Conservation (phyloP, 2,113 vertebrate species). For the Bagarius yarrelli region DNA sequence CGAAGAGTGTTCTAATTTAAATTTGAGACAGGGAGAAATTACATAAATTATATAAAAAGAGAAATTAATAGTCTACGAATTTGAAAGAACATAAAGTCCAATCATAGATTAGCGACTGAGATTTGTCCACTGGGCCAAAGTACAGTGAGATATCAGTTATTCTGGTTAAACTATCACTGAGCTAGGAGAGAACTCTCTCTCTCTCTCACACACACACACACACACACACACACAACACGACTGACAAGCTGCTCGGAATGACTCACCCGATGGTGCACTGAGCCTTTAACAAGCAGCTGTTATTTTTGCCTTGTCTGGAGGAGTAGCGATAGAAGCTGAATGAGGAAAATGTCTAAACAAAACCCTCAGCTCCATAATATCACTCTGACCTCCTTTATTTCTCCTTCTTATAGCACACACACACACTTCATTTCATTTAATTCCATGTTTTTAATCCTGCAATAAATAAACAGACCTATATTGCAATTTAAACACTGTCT, state of each 20-base stretch:
- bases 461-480: background rate
- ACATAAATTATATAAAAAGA: background rate
- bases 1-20: background rate
- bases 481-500: too few species aligned
- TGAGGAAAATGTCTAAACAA: constrained; percentile 37
- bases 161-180: background rate
- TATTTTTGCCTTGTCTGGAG: constrained; percentile 43
- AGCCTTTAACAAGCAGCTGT: constrained; percentile 36
- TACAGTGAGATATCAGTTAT: constrained; percentile 26
- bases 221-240: too few species aligned
- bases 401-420: background rate
- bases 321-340: constrained; percentile 2
- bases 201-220: too few species aligned
- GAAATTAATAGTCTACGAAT: background rate
- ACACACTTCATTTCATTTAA: background rate
- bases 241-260: background rate
- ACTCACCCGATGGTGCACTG: constrained; percentile 12
- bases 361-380: background rate
- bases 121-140: constrained; percentile 30
- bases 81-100: background rate
- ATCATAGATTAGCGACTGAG: too few species aligned
- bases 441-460: background rate
- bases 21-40: background rate
- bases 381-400: background rate
- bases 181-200: background rate